Percentiles rank a stretch among this genome's conserved stretches.
Conservation (phyloP, 2,888 invertebrate genomes). For the Drosophila sordidula region DNA sequence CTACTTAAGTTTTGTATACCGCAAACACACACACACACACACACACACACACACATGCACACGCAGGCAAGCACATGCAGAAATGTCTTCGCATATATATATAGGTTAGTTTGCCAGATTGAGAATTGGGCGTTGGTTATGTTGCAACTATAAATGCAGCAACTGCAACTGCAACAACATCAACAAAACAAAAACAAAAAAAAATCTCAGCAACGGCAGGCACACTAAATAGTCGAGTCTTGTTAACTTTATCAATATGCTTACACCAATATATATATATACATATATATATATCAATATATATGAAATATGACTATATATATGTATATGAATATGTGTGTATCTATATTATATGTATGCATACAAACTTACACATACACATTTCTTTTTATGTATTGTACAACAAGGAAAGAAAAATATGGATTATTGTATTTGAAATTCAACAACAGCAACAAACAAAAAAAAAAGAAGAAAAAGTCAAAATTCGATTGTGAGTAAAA, state of each 20-base stretch:
- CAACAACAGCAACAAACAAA: constrained; percentile 11
- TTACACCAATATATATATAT: constrained; percentile 40
- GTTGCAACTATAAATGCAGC: background rate
- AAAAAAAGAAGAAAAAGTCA: constrained; percentile 7
- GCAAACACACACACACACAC: constrained; percentile 1
- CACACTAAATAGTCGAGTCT: constrained; percentile 47
- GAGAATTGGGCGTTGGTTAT: background rate
- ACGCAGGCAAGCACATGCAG: background rate
- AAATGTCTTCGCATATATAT: background rate
- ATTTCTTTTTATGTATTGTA: constrained; percentile 57
- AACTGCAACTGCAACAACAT: constrained; percentile 1
- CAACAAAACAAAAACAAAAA: background rate
- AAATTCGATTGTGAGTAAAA: constrained; percentile 37
- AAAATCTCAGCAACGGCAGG: constrained; percentile 4
- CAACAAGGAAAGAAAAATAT: constrained; percentile 41
- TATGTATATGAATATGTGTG: constrained; percentile 25
- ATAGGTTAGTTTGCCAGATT: background rate
- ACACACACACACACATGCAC: background rate
- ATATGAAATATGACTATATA: background rate
- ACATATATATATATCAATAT: constrained; percentile 18
- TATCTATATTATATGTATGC: constrained; percentile 6
- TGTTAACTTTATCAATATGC: constrained; percentile 46
- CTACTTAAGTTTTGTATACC: constrained; percentile 1
- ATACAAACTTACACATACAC: constrained; percentile 13
- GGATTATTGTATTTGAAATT: constrained; percentile 54